A percentile compares a stretch with the other conserved stretches of the same genome.
phyloP scores from a whole-genome alignment of 2,797 vertebrate species.

The Bryconaethiops microstoma region DNA sequence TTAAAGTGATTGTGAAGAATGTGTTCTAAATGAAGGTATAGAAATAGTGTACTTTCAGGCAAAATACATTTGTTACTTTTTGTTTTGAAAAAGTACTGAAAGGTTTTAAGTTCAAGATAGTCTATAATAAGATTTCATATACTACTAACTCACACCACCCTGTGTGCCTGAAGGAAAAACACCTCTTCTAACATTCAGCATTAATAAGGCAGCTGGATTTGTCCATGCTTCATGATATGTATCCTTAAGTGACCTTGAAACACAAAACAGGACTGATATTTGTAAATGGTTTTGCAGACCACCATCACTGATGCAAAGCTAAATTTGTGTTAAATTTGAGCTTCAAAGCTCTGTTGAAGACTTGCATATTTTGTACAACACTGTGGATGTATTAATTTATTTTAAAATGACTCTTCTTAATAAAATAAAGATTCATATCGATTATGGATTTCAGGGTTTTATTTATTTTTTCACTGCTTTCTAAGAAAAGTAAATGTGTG shows the following conservation, averaged over 20 bases:
- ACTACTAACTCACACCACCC: not conserved
- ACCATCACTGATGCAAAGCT: conserved; percentile 13
- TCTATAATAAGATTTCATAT: conserved; percentile 10
- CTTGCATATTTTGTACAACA: conserved; percentile 68
- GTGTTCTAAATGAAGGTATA: not conserved
- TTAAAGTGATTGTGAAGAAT: not conserved
- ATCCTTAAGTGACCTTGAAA: not conserved
- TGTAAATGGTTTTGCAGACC: conserved; percentile 33
- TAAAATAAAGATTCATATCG: conserved; percentile 71
- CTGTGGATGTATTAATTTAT: conserved; percentile 69
- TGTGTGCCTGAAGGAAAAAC: not conserved
- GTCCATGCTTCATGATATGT: not conserved
- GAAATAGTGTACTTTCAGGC: not conserved
- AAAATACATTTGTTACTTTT: not conserved
- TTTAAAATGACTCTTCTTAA: conserved; percentile 57
- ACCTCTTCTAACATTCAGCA: conserved; percentile 9
- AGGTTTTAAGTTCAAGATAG: not conserved
- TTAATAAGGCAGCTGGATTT: conserved; percentile 19
- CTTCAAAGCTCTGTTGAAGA: conserved; percentile 45
- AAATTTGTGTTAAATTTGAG: not conserved
- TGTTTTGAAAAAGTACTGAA: not conserved
- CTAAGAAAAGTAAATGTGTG: not conserved
- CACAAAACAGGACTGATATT: not conserved
- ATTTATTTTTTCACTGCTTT: conserved; percentile 18
- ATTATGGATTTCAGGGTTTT: not conserved